phyloP scores from a whole-genome alignment of 1,140 invertebrate species.

The Apis cerana region DNA sequence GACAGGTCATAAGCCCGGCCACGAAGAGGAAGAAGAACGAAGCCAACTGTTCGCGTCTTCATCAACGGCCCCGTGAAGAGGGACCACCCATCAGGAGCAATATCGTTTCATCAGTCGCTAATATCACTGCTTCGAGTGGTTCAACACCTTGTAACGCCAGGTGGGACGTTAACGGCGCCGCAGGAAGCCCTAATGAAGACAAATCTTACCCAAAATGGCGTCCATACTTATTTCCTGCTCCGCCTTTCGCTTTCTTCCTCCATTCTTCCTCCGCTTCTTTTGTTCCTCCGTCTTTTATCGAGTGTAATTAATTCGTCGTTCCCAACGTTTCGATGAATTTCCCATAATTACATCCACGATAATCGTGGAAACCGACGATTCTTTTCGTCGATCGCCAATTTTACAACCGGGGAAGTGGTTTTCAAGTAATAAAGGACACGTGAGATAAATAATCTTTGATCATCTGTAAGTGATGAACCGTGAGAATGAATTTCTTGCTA shows the following conservation, averaged over 20 bases:
- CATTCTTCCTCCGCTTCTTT: constrained; percentile 2
- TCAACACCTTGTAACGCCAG: constrained; percentile 78
- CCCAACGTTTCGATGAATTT: too few species aligned
- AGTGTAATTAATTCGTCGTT: not conserved
- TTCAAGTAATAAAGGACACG: too few species aligned
- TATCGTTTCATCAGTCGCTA: constrained; percentile 75
- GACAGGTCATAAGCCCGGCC: constrained; percentile 37
- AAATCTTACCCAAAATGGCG: constrained; percentile 77
- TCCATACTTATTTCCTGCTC: constrained; percentile 71
- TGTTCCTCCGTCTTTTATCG: not conserved
- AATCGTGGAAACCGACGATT: too few species aligned
- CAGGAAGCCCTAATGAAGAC: constrained; percentile 80
- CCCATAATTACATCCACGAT: too few species aligned
- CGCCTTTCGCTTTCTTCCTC: constrained; percentile 37
- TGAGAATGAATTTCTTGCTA: too few species aligned
- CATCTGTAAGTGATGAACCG: too few species aligned
- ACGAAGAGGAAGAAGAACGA: constrained; percentile 55
- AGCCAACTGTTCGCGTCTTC: constrained; percentile 70
- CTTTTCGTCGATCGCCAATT: too few species aligned
- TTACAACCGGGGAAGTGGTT: too few species aligned
- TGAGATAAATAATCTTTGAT: too few species aligned
- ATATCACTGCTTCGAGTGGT: constrained; percentile 71
- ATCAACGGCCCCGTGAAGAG: constrained; percentile 59
- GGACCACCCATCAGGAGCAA: constrained; percentile 76
- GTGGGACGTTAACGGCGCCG: constrained; percentile 72